phyloP scores from a whole-genome alignment of 2,888 invertebrate genomes.

The Ctenicera cuprea region DNA sequence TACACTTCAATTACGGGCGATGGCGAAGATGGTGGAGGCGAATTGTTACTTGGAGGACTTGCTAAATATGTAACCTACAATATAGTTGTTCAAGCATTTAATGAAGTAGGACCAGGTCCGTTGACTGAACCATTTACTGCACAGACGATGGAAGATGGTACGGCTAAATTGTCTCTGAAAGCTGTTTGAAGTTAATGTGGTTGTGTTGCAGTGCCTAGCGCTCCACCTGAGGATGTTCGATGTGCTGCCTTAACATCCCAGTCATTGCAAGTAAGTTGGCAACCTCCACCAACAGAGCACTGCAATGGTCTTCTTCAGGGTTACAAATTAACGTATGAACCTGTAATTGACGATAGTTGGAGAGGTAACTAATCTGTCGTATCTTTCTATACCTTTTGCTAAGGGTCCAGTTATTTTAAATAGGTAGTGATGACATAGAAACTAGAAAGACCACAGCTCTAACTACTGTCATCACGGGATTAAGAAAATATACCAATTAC shows the following conservation, averaged over 20 bases:
- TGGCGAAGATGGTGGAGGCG: constrained; percentile 81
- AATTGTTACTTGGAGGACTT: constrained; percentile 78
- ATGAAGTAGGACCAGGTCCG: constrained; percentile 84
- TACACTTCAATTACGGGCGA: constrained; percentile 82
- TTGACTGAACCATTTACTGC: constrained; percentile 80
- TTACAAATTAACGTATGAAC: constrained; percentile 82
- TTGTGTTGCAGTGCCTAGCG: constrained; percentile 80
- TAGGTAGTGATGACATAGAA: constrained; percentile 76
- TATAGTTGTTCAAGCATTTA: constrained; percentile 83
- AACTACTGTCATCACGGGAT: constrained; percentile 81
- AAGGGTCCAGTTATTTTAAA: neutral
- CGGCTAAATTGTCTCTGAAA: constrained; percentile 34
- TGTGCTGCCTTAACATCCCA: constrained; percentile 85
- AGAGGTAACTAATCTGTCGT: constrained; percentile 63
- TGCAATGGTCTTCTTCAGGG: constrained; percentile 87
- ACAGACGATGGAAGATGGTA: constrained; percentile 86
- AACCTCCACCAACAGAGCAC: constrained; percentile 83
- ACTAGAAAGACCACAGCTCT: constrained; percentile 81
- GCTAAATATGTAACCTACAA: constrained; percentile 81
- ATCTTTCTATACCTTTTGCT: neutral
- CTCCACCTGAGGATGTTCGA: constrained; percentile 85
- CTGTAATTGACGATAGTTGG: constrained; percentile 77
- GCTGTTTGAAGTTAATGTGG: constrained; percentile 44
- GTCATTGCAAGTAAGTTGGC: constrained; percentile 87
- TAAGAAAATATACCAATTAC: constrained; percentile 87